Conservation (phyloP, 2,113 vertebrate species). For the Polypterus senegalus region DNA sequence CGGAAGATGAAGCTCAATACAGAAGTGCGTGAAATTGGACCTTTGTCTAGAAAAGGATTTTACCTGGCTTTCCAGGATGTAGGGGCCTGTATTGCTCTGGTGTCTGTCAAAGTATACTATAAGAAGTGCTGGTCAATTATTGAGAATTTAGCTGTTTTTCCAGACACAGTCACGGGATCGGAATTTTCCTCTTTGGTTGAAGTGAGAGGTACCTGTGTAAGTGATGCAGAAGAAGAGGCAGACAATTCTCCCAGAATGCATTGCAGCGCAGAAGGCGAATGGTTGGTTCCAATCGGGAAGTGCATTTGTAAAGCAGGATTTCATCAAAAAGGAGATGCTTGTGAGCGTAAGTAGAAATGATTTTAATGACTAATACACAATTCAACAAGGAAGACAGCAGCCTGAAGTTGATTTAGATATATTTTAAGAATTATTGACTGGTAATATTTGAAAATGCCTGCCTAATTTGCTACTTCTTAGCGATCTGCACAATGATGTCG, state of each 20-base stretch:
- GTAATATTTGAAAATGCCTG: no score
- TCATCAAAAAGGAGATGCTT: constrained; percentile 92
- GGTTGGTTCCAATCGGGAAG: constrained; percentile 97
- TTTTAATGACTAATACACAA: neutral
- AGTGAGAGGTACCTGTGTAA: constrained; percentile 87
- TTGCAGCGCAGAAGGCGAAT: constrained; percentile 95
- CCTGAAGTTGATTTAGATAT: neutral
- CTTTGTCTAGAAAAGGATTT: constrained; percentile 89
- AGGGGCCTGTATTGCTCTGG: constrained; percentile 94
- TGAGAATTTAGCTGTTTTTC: constrained; percentile 96
- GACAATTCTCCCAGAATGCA: constrained; percentile 98
- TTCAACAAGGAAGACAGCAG: no score
- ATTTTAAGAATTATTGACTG: neutral
- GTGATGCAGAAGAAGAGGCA: constrained; percentile 84
- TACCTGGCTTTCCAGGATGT: constrained; percentile 99
- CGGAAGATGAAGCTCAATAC: constrained; percentile 99
- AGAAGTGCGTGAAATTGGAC: constrained; percentile 93
- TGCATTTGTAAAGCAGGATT: constrained; percentile 97
- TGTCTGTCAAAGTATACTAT: constrained; percentile 97
- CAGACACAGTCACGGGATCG: constrained; percentile 94
- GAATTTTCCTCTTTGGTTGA: constrained; percentile 98
- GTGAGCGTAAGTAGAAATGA: constrained; percentile 80
- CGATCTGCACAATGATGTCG: no score
- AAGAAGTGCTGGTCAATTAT: constrained; percentile 99
- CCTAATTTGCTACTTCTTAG: no score